A percentile compares a stretch with the other conserved stretches of the same genome.
These are phyloP conservation scores for Otolemur garnettii DNA, from an alignment of 2,113 vertebrate genomes.

Conservation along the genomic window DNA sequence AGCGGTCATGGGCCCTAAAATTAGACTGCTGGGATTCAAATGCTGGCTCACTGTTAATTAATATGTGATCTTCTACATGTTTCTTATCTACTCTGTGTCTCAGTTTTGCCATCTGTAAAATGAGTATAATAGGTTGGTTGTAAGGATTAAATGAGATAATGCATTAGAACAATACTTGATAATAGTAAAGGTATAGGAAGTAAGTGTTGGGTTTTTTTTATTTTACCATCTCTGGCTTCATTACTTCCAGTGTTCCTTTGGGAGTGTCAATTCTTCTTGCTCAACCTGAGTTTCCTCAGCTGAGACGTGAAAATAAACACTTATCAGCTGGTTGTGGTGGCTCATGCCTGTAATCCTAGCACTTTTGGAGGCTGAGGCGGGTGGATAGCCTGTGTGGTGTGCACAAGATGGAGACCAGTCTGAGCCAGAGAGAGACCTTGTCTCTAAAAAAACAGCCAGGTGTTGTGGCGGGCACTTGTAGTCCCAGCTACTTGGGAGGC, in stretches of 20 bases:
- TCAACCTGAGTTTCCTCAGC: conserved; percentile 6
- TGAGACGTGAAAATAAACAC: neutral
- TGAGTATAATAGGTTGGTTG: neutral
- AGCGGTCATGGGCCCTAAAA: neutral
- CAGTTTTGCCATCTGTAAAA: neutral
- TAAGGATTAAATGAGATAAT: neutral
- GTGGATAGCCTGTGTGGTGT: no score
- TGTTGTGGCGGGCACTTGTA: no score
- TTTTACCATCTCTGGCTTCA: neutral
- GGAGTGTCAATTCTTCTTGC: neutral
- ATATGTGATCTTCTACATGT: neutral
- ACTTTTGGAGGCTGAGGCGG: no score
- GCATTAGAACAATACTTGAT: neutral
- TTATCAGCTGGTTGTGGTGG: no score
- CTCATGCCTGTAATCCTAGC: no score
- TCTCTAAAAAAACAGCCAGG: no score
- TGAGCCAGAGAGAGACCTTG: no score
- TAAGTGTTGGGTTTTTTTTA: neutral
- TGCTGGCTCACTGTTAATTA: neutral
- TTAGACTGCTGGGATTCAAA: neutral
- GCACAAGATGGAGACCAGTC: no score
- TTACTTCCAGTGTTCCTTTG: neutral
- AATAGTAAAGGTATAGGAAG: neutral
- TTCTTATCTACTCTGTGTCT: neutral
- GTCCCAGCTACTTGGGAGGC: no score